Conservation (phyloP, 1,140 invertebrate species). For the Arctopsyche grandis region DNA sequence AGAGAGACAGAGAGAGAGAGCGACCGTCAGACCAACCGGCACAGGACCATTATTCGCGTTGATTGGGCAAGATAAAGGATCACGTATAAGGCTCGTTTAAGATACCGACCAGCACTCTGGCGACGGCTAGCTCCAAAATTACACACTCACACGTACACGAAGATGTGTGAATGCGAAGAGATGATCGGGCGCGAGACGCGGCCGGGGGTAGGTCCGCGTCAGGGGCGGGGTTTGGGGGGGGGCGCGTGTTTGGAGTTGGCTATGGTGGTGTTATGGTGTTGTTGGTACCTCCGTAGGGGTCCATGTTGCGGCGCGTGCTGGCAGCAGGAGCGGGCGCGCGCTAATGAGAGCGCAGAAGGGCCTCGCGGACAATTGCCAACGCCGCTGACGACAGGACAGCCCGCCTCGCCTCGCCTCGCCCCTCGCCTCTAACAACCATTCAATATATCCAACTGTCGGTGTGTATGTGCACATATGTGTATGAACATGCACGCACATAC, state of each 20-base stretch:
- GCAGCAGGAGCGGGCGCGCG: constrained; percentile 22
- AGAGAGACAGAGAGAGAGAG: background rate
- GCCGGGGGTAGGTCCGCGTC: background rate
- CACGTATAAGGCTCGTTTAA: constrained; percentile 49
- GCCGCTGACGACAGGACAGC: background rate
- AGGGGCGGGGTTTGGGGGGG: background rate
- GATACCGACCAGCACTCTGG: constrained; percentile 15
- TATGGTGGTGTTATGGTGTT: background rate
- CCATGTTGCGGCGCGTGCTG: constrained; percentile 27
- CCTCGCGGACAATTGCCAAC: constrained; percentile 26
- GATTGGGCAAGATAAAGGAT: constrained; percentile 53
- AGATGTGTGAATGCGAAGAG: background rate
- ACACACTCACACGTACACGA: background rate
- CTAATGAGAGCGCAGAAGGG: constrained; percentile 22
- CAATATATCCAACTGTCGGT: background rate
- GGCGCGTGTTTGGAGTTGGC: background rate
- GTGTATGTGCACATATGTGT: background rate
- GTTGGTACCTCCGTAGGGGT: constrained; percentile 17
- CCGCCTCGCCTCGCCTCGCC: background rate
- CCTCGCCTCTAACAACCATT: background rate
- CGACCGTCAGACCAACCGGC: constrained; percentile 43
- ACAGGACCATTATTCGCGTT: constrained; percentile 50
- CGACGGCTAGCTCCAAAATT: background rate
- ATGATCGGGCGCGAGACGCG: background rate
- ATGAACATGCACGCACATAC: background rate